Evolutionary conservation across 1,140 invertebrate genomes (phyloP).

Genomic region (Lepidotrigona ventralis): DNA sequence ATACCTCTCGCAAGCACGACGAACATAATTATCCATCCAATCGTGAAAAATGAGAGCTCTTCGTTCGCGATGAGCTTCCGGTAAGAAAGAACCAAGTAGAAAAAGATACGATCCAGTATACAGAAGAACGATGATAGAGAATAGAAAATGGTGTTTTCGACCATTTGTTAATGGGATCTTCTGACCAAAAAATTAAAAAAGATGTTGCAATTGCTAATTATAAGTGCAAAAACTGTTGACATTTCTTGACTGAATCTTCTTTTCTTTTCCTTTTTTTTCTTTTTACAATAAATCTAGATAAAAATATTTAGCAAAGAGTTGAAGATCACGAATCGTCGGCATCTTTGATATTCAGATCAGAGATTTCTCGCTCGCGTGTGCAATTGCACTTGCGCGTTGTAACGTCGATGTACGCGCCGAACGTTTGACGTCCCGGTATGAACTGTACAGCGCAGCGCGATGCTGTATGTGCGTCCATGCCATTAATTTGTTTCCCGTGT

Average conservation of each 20-base stretch:
- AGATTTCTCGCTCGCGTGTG: conserved; percentile 32
- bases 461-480: not conserved
- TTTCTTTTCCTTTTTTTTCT: not conserved
- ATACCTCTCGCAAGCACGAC: too few species aligned
- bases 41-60: not conserved
- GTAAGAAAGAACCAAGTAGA: not conserved
- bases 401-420: conserved; percentile 38
- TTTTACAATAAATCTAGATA: not conserved
- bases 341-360: conserved; percentile 48
- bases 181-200: not conserved
- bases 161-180: not conserved
- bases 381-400: conserved; percentile 24
- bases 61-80: not conserved
- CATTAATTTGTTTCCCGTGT: conserved; percentile 39
- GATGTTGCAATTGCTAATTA: not conserved
- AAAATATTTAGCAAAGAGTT: not conserved
- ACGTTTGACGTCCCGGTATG: conserved; percentile 33
- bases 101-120: not conserved
- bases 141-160: too few species aligned
- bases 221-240: not conserved
- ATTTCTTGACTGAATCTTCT: not conserved
- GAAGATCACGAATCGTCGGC: conserved; percentile 9
- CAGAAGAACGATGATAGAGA: too few species aligned
- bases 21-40: not conserved
- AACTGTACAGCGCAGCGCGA: conserved; percentile 18